A percentile compares a stretch with the other conserved stretches of the same genome.
Evolutionary conservation across 2,888 invertebrate species (phyloP).

Genomic region (Eristalis tenax): DNA sequence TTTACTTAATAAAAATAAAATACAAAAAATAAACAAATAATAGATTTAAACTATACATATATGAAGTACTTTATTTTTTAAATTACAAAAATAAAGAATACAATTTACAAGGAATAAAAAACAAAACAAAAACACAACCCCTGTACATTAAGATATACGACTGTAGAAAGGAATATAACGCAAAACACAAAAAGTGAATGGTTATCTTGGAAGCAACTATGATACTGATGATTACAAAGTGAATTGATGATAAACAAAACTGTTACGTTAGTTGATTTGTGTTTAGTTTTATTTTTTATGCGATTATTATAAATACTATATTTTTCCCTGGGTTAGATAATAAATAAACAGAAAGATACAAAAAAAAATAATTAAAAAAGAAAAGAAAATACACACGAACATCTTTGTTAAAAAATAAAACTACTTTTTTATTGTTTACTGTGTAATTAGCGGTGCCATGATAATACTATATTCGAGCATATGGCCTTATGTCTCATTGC

Average conservation of each 20-base stretch:
- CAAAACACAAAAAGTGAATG: neutral
- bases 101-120: slow-evolving; percentile 39
- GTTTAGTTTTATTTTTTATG: slow-evolving; percentile 42
- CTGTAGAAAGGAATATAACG: neutral
- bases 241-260: slow-evolving; percentile 31
- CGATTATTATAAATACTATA: slow-evolving; percentile 4
- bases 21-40: slow-evolving; percentile 42
- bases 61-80: slow-evolving; percentile 58
- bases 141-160: neutral
- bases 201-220: slow-evolving; percentile 41
- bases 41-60: slow-evolving; percentile 58
- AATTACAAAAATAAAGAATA: slow-evolving; percentile 43
- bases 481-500: too few species aligned
- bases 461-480: too few species aligned
- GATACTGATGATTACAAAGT: slow-evolving; percentile 25
- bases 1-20: slow-evolving; percentile 48
- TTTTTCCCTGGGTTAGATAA: slow-evolving; percentile 51
- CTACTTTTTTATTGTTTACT: neutral
- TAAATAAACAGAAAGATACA: slow-evolving; percentile 37
- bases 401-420: slow-evolving; percentile 49
- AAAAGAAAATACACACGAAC: neutral
- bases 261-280: slow-evolving; percentile 36
- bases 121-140: neutral
- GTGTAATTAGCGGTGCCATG: neutral
- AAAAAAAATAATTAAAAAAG: slow-evolving; percentile 31